Evolutionary conservation across 2,888 invertebrate species (phyloP).

Genomic region (Enchytraeus crypticus): DNA sequence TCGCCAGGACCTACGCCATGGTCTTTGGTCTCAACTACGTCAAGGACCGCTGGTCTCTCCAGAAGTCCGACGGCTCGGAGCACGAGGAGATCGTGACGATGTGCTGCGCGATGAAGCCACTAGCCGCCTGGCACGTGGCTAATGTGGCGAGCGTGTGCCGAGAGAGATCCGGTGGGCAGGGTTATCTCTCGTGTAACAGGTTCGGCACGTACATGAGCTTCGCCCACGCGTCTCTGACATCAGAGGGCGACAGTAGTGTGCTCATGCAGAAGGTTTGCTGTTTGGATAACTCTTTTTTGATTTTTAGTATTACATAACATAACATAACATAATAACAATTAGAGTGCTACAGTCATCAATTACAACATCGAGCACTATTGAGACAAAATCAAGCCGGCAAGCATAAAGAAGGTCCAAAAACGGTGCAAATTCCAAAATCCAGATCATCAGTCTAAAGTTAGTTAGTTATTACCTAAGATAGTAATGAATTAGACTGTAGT

Average conservation of each 20-base stretch:
- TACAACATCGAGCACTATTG: too few relatives aligned
- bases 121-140: constrained; percentile 29
- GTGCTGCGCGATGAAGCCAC: constrained; percentile 33
- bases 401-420: too few relatives aligned
- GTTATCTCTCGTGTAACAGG: constrained; percentile 30
- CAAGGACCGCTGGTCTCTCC: constrained; percentile 25
- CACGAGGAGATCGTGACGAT: constrained; percentile 31
- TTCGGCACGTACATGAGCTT: constrained; percentile 29
- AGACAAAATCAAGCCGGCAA: too few relatives aligned
- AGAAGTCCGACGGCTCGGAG: constrained; percentile 26
- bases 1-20: constrained; percentile 30
- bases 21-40: constrained; percentile 32
- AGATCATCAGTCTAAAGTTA: too few relatives aligned
- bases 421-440: too few relatives aligned
- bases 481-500: too few relatives aligned
- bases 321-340: too few relatives aligned
- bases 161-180: constrained; percentile 33
- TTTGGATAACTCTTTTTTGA: too few relatives aligned
- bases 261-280: constrained; percentile 34
- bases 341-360: too few relatives aligned
- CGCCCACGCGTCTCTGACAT: constrained; percentile 31
- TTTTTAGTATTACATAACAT: too few relatives aligned
- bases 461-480: too few relatives aligned
- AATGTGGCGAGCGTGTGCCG: constrained; percentile 25
- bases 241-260: constrained; percentile 33